phyloP scores from a whole-genome alignment of 1,140 invertebrate species.

The Manduca sexta region DNA sequence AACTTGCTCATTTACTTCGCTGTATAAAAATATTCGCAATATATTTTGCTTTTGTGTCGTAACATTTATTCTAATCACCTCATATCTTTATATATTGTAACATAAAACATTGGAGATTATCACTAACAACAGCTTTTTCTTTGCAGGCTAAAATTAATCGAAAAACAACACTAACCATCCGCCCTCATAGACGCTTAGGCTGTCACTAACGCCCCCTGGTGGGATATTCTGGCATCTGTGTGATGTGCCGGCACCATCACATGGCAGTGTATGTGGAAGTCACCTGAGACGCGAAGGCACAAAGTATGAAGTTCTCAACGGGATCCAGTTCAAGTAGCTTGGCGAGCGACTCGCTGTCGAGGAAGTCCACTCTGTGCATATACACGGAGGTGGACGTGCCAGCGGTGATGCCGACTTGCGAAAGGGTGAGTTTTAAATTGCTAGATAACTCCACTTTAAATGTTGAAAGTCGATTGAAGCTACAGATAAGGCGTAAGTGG shows the following conservation, averaged over 20 bases:
- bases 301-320: constrained; percentile 73
- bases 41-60: too few relatives aligned
- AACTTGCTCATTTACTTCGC: too few relatives aligned
- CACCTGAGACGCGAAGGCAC: constrained; percentile 41
- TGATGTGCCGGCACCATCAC: constrained; percentile 62
- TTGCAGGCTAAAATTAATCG: constrained; percentile 11
- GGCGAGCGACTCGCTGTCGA: constrained; percentile 72
- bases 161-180: not conserved
- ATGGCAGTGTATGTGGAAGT: constrained; percentile 54
- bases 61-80: too few relatives aligned
- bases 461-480: too few relatives aligned
- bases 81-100: not conserved
- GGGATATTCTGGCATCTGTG: constrained; percentile 36
- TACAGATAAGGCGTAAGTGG: too few relatives aligned
- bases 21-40: too few relatives aligned
- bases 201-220: constrained; percentile 3
- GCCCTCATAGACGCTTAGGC: constrained; percentile 5
- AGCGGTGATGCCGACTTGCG: constrained; percentile 42
- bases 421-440: constrained; percentile 45
- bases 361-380: constrained; percentile 73
- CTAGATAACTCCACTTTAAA: not conserved
- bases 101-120: not conserved
- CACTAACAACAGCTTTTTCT: not conserved
- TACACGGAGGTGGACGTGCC: constrained; percentile 64
- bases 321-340: constrained; percentile 72